Evolutionary conservation across 2,113 vertebrate genomes (phyloP), one percentile per base, ranked within the genome.

Genomic region (Dascyllus trimaculatus): DNA sequence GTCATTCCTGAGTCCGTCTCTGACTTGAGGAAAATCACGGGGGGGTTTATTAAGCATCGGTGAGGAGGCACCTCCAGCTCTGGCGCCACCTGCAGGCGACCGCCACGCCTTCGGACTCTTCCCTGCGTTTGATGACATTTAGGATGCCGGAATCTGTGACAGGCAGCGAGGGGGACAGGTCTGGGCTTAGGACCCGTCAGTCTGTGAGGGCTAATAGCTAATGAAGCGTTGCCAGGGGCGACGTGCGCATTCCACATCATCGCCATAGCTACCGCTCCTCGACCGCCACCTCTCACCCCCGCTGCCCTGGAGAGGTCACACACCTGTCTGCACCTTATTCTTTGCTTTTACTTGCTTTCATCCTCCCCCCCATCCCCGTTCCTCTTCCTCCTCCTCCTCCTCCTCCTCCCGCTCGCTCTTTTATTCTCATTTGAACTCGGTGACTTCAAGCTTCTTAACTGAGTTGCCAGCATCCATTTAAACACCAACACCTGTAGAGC

Each of bases 261-360:
- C 60, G 10, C 87, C 84, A 88, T 88, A 85, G 90, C 76, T 89
- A 91, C 87, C 18, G 35, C 61, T 51, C 29, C n/a, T 72, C 29
- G 13, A 60, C 69, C 61, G 5, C 21, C 45, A 11, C 71, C 62
- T 24, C 46, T 64, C n/a, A 11, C 40, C 46, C 76, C 51, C 26
- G 1, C 54, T 68, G 63, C 78, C 60, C 64, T 2, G 5, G 61
- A 65, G 53, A 86, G 89, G 88, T 91, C 85, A 21, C 88, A 88
- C 92, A 93, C 92, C 92, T 92, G 90, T 88, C 87, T 85, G 78
- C 85, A 73, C 85, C 75, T 86, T 35, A 35, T 60, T 65, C 71
- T 68, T 82, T 53, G 57, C 51, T 71, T 29, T 46, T 57, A 70
- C 58, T 71, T 74, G 11, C n/a, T 70, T 22, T 65, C 57, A 38